Conservation (phyloP, 2,113 vertebrate species). For the Melanotaenia duboulayi region DNA sequence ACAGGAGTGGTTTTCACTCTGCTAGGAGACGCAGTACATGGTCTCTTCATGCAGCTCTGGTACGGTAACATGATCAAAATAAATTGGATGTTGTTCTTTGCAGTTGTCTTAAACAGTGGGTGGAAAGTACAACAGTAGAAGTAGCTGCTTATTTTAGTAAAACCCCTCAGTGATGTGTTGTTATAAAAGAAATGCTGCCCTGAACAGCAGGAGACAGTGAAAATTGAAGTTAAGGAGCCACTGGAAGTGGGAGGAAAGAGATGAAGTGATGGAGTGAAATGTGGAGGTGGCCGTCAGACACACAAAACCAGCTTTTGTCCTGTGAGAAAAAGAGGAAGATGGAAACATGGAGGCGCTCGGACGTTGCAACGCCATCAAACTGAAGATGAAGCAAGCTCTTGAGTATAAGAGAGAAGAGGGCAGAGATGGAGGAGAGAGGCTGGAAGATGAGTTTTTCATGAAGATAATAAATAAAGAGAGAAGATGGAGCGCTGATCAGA, state of each 20-base stretch:
- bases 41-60: too few species aligned
- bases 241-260: slow-evolving; percentile 55
- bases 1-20: too few species aligned
- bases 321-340: slow-evolving; percentile 11
- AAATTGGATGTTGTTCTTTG: neutral
- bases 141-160: neutral
- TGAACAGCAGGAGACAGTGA: slow-evolving; percentile 38
- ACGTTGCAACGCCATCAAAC: slow-evolving; percentile 15
- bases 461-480: slow-evolving; percentile 51
- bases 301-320: slow-evolving; percentile 33
- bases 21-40: too few species aligned
- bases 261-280: slow-evolving; percentile 24
- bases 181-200: slow-evolving; percentile 14
- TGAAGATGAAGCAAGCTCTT: neutral
- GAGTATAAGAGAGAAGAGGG: neutral
- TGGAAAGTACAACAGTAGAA: neutral
- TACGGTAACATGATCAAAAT: neutral
- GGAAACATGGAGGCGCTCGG: slow-evolving; percentile 2
- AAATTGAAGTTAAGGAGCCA: slow-evolving; percentile 47
- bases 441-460: slow-evolving; percentile 39
- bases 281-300: slow-evolving; percentile 28
- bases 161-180: slow-evolving; percentile 8
- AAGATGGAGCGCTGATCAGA: slow-evolving; percentile 14
- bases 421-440: neutral
- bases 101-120: neutral